Base-by-base conservation (phyloP, 2,113 vertebrate species). In the Colaptes auratus region DNA sequence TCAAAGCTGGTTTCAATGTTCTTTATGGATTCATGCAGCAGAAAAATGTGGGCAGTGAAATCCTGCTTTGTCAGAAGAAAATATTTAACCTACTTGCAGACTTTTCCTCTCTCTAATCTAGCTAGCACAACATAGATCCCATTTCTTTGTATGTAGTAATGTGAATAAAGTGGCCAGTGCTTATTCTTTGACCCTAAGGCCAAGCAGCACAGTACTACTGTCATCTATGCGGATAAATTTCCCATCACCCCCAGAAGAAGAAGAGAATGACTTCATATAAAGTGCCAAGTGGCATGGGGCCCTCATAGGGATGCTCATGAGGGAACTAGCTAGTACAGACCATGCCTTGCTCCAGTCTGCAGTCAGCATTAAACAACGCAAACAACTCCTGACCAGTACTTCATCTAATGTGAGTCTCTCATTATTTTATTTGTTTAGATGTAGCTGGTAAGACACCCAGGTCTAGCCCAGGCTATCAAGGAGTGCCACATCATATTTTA, bases 341-440 rank as follows among this genome's bases (percentile, higher is more conserved):
- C 63, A 42, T 23, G 42, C 4, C 0, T 0, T 65, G 58, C 3
- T 23, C 10, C 0, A 0, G 27, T 15, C 44, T 4, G 5, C 0
- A 1, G 16, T 1, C 7, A 24, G 5, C 18, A 30, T 11, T 60
- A 52, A 50, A 56, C 6, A 59, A 19, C 10, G 19, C 4, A 11
- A 44, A 48, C 7, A 28, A 0, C 19, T 33, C 36, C 56, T 85
- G 67, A 11, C 11, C 25, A 28, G 10, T 27, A 15, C 19, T 48
- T 52, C 56, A 80, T 12, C 59, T 77, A 55, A 3, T 8, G 39
- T 21, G 39, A 42, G 12, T 2, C 72, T 35, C 61, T 58, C 33
- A 80, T 53, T 15, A 39, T 7, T 1, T 3, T n/a, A 30, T 39
- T n/a, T 72, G 5, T 27, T 88, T 42, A 52, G 19, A 66, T 15